Conservation (phyloP, 2,888 invertebrate species). For the Philaethria dido region DNA sequence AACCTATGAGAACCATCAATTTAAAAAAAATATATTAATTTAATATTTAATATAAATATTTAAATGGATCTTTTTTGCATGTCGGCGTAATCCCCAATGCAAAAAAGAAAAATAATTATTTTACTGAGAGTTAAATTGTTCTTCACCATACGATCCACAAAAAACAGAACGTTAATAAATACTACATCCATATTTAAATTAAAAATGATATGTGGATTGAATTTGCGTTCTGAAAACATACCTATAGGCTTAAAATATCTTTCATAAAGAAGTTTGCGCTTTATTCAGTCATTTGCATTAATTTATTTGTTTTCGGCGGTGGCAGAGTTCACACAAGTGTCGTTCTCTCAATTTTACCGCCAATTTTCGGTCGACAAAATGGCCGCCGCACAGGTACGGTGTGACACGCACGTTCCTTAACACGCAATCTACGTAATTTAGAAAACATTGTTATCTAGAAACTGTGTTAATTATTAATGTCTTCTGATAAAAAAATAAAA, state of each 20-base stretch:
- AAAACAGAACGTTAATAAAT: too few species aligned
- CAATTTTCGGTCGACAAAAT: constrained; percentile 77
- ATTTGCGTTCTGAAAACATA: not conserved
- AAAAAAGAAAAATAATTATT: too few species aligned
- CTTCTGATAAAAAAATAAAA: constrained; percentile 32
- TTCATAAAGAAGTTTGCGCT: constrained; percentile 13
- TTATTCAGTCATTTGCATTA: constrained; percentile 35
- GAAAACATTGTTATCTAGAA: constrained; percentile 38
- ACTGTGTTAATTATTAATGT: constrained; percentile 40
- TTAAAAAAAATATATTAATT: too few species aligned
- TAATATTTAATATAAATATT: too few species aligned
- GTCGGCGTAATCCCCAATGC: too few species aligned
- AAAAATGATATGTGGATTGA: too few species aligned
- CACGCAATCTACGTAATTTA: constrained; percentile 57
- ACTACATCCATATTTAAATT: too few species aligned
- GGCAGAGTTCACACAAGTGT: constrained; percentile 63
- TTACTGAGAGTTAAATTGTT: too few species aligned
- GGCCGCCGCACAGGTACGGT: constrained; percentile 63
- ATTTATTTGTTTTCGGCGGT: constrained; percentile 45
- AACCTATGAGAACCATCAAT: too few species aligned
- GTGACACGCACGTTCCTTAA: constrained; percentile 60
- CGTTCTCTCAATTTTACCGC: constrained; percentile 78
- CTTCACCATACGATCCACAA: not conserved
- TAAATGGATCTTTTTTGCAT: too few species aligned
- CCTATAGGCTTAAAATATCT: not conserved